Base-by-base conservation (phyloP, 2,888 invertebrate genomes). In the Pocota personata region DNA sequence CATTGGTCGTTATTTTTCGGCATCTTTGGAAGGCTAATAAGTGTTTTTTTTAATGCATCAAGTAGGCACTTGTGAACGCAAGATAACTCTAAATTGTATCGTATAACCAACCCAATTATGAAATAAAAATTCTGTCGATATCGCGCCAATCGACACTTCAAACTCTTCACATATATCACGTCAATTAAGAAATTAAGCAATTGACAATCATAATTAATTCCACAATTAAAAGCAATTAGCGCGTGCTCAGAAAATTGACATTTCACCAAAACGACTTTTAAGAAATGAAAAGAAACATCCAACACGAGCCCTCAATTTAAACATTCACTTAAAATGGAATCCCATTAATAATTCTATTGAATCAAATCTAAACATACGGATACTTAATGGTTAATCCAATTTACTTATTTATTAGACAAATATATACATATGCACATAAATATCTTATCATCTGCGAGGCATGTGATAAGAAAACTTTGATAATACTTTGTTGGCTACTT, bases 191-290 rank as follows among this genome's bases (percentile, higher is more conserved):
- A 67, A 80, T 67, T 57, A 48, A 76, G 30, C 32, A 82, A 71
- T 82, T 64, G 69, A 76, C 14, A 67, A 46, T 55, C 5, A 71
- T 32, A 40, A 77, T 76, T 77, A 50, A 30, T 60, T 55, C n/a
- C n/a, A 27, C 71, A 82, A 82, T 82, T 72, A 82, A 71, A 43
- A 72, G 43, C 82, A 82, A 71, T 82, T 77, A 82, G 62, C 57
- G 50, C 48, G 46, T 62, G 55, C 43, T 52, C 50, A n/a, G n/a
- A n/a, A n/a, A 14, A 60, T 57, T 77, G 64, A 72, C 37, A 78
- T 27, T 67, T 27, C 14, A n/a, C 35, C 40, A 57, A 55, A 57
- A 32, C 1, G 46, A 1, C 8, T 14, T 43, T 40, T n/a, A 14
- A 27, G n/a, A n/a, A n/a, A n/a, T n/a, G n/a, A n/a, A 14, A 19